Base-by-base conservation (phyloP, 2,113 vertebrate genomes). In the Speoplatyrhinus poulsoni region DNA sequence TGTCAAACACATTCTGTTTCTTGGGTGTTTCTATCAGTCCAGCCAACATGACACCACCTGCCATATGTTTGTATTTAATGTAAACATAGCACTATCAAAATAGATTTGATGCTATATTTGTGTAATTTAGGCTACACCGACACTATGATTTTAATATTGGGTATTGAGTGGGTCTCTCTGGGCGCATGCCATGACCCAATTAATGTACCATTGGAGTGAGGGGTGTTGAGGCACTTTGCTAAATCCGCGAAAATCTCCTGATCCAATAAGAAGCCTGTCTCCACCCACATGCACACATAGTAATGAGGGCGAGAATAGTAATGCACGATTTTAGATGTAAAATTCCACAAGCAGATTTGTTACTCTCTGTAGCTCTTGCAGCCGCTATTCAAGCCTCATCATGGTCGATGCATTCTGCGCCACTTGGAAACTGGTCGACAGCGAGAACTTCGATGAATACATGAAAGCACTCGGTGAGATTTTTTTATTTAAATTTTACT, bases 321-420 rank as follows among this genome's bases (percentile, higher is more conserved):
- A 68, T 64, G 63, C 32, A 41, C 15, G 55, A 6, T 41, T 62
- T 50, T 49, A 1, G 47, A 70, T 72, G 68, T 53, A 53, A 70
- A 63, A 67, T 61, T 73, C 67, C 32, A 68, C 1, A 57, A 53
- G 75, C 73, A 58, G 67, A 78, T 79, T 62, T n/a, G 77, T 76
- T 46, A 65, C 61, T 83, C 72, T 65, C 72, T 82, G 50, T 77
- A 83, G 65, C 60, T 85, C 72, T 72, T 77, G 67, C 49, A 16
- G 76, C 60, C 79, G 67, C 73, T 60, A 67, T 73, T 12, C 77
- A 79, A 63, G 57, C 68, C 36, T 70, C 77, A 88, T 76, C 89
- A 98, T 98, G 96, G 95, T 95, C 70, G 95, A 98, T 59, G 92
- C 95, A 78, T 98, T 98, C 88, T 96, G 95, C 85, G 95, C 93